Conservation (phyloP, 2,797 vertebrate species). For the Adrianichthys oophorus region DNA sequence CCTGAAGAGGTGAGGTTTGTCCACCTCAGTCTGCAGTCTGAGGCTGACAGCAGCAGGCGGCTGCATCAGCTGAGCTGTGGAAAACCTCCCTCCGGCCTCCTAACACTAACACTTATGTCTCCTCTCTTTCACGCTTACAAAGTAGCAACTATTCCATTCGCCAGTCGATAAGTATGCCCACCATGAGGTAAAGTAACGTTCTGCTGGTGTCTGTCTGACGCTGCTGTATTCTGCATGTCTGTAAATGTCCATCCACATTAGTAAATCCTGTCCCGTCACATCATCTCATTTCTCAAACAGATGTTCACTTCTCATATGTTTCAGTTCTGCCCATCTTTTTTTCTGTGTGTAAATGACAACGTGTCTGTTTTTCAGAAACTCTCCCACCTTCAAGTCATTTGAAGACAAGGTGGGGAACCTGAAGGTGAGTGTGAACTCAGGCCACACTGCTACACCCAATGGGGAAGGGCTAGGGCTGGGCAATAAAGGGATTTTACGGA, state of each 20-base stretch:
- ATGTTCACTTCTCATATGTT: no score
- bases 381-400: slow-evolving; percentile 95
- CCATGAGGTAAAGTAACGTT: slow-evolving; percentile 82
- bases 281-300: no score
- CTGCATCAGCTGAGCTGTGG: slow-evolving; percentile 4
- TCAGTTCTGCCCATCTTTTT: background rate
- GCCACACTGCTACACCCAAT: no score
- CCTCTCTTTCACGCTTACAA: slow-evolving; percentile 78
- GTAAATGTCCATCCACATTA: no score
- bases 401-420: slow-evolving; percentile 93
- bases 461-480: no score
- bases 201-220: background rate
- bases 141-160: slow-evolving; percentile 88
- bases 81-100: slow-evolving; percentile 31
- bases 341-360: no score
- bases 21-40: no score
- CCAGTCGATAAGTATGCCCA: slow-evolving; percentile 87
- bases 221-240: background rate
- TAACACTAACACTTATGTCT: slow-evolving; percentile 77
- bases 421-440: slow-evolving; percentile 81
- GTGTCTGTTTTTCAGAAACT: slow-evolving; percentile 82
- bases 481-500: no score
- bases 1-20: no score
- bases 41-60: background rate
- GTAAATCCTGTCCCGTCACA: no score